Base-by-base conservation (phyloP, 2,797 vertebrate species). In the Microctenopoma lineatum region DNA sequence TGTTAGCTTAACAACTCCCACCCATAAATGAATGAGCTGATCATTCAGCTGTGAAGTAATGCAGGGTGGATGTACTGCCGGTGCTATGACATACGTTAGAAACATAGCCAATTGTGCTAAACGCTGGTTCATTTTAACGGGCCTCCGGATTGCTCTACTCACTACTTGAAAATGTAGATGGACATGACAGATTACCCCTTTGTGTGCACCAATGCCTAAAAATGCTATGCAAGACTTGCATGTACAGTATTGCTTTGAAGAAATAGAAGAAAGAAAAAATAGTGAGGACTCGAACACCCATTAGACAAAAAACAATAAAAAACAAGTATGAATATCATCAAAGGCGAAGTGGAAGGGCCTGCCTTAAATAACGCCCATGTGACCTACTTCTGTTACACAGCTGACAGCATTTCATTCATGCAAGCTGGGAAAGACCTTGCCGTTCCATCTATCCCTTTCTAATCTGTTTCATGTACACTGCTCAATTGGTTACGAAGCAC, bases 371-470 rank as follows among this genome's bases (percentile, higher is more conserved):
- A 87, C 61, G 34, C 69, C 79, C 66, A 70, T 73, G 64, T 85
- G 84, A 90, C 86, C 86, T 81, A 73, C 75, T 84, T 90, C 75
- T 65, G 69, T 73, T 70, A 66, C 77, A 41, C 59, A 76, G 67
- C 75, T 84, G 83, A 88, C 88, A 85, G 79, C 79, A 63, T 66
- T 79, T 90, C 83, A 77, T 89, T 89, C 79, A 79, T 66, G 42
- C 73, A 64, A 66, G 75, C 78, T 62, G 86, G 85, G 80, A 85
- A 85, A 84, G 80, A 70, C 76, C 62, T 73, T 67, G 64, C 58
- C 70, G 79, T 75, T 67, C 55, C 77, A 78, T 77, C 70, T 75
- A 72, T 87, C 83, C 81, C 51, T 32, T 77, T 75, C 72, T 79
- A 80, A 74, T 73, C 84, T 90, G 86, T 81, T 84, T 82, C 63